Evolutionary conservation across 2,888 invertebrate genomes (phyloP).

Genomic region (Agrochola circellaris): DNA sequence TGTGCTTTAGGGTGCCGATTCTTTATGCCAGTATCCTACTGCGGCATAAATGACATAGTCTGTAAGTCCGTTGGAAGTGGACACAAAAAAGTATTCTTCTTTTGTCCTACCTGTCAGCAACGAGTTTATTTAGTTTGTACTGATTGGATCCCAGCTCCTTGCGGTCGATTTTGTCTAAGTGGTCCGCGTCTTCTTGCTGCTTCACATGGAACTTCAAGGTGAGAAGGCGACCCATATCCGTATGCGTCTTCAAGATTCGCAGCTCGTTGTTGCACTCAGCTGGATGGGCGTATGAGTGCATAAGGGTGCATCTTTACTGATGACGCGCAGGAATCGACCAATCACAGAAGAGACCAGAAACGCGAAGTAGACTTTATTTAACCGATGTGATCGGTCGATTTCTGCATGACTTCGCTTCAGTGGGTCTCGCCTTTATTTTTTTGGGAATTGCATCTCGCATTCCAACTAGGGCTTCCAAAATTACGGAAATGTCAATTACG

Average conservation of each 20-base stretch:
- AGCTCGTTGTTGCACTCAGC: constrained; percentile 78
- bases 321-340: neutral
- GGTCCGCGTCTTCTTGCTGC: constrained; percentile 59
- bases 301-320: neutral
- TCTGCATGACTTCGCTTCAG: neutral
- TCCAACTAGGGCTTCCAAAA: no score
- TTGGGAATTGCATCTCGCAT: no score
- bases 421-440: no score
- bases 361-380: neutral
- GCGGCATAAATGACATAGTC: neutral
- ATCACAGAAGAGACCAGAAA: neutral
- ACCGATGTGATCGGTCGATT: constrained; percentile 1
- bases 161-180: constrained; percentile 69
- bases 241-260: constrained; percentile 70
- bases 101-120: constrained; percentile 74
- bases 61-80: neutral
- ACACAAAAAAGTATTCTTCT: neutral
- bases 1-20: neutral
- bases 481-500: no score
- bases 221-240: constrained; percentile 71
- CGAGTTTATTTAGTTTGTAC: constrained; percentile 79
- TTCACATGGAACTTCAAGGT: constrained; percentile 72
- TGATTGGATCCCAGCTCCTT: constrained; percentile 68
- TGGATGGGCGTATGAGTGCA: constrained; percentile 48
- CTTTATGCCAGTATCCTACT: neutral